Percentiles rank a stretch among this genome's conserved stretches.
Conservation (phyloP, 2,113 vertebrate genomes). For the Cochlearius cochlearius region DNA sequence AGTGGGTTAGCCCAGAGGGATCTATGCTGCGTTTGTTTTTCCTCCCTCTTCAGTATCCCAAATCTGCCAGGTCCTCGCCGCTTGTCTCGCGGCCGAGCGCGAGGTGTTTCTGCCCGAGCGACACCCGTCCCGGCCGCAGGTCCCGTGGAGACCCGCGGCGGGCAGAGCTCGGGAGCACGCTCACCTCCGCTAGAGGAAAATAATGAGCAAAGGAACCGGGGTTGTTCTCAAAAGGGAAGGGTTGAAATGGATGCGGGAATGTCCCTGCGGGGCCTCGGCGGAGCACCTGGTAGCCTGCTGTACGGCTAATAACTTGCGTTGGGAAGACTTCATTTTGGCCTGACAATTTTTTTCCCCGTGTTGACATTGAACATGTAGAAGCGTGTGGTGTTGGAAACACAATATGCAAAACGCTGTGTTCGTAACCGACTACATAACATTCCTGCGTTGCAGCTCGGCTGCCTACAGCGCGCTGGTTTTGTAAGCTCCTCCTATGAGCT, state of each 20-base stretch:
- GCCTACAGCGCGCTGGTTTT: neutral
- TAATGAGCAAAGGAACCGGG: neutral
- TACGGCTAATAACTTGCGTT: neutral
- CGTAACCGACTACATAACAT: conserved; percentile 1
- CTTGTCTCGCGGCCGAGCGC: accelerated
- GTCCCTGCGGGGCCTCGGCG: neutral
- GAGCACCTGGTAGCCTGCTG: neutral
- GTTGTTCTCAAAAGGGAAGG: neutral
- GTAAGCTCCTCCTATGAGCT: neutral
- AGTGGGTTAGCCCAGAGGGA: neutral
- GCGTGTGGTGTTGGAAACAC: neutral
- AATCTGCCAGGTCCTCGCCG: neutral
- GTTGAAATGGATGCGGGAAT: neutral
- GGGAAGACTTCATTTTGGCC: neutral
- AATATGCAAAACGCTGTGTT: neutral
- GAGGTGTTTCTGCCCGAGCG: accelerated
- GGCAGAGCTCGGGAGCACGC: neutral
- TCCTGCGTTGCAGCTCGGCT: neutral
- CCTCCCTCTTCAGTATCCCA: neutral
- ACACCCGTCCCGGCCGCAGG: neutral
- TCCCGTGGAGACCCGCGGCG: accelerated
- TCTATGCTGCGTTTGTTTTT: accelerated
- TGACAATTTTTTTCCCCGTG: neutral
- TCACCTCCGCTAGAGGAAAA: neutral
- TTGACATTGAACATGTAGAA: conserved; percentile 10